Evolutionary conservation across 2,888 invertebrate genomes (phyloP).

Genomic region (Tipula confusa): DNA sequence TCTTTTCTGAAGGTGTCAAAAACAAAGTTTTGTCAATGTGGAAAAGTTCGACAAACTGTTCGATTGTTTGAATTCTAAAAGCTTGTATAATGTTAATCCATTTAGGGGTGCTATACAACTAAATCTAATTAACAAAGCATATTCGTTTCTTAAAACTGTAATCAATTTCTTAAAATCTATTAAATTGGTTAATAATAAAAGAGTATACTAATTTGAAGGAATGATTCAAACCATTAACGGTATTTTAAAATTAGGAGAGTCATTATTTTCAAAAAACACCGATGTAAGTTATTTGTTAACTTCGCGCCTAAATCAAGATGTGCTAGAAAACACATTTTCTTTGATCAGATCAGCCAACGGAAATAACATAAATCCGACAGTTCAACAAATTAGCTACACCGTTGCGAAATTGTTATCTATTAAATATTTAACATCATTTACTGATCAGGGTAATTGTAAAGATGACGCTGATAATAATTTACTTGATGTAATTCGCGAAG

Average conservation of each 20-base stretch:
- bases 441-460: no score
- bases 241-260: no score
- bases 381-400: not conserved
- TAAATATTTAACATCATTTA: not conserved
- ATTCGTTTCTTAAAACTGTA: not conserved
- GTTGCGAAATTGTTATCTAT: not conserved
- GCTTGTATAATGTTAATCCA: not conserved
- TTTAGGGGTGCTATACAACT: not conserved
- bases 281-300: not conserved
- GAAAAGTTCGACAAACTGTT: not conserved
- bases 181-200: not conserved
- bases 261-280: no score
- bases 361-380: not conserved
- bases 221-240: not conserved
- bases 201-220: not conserved
- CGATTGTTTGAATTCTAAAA: not conserved
- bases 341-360: not conserved
- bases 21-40: no score
- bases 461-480: no score
- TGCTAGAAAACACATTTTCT: not conserved
- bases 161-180: not conserved
- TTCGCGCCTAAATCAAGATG: not conserved
- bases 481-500: no score
- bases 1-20: no score
- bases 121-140: not conserved